Evolutionary conservation across 2,113 vertebrate species (phyloP), one percentile per base, ranked within the genome.

Genomic region (Ramphastos sulfuratus): DNA sequence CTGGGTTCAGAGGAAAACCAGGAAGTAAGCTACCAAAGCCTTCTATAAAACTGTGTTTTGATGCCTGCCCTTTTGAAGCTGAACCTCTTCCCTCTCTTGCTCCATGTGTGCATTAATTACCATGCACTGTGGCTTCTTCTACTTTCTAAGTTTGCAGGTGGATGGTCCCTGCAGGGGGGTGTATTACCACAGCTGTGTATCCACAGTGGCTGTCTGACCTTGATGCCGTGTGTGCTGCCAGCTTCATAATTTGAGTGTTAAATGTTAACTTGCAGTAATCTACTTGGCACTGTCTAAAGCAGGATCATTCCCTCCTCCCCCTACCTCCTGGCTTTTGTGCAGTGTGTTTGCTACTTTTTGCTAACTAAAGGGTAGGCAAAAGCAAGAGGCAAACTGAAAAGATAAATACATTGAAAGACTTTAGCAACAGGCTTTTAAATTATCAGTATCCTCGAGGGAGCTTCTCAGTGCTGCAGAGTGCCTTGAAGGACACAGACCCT

Each of bases 1-100:
- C 4, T 99, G 99, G 99, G 98, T 99, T 58, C 99, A 99, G 97
- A 98, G 98, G 95, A 98, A 98, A 85, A 99, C 99, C 2, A 97
- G 98, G 94, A 99, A 98, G 99, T 99, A 96, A 98, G 98, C 94
- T 39, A 33, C 64, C 37, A 82, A 69, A 70, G 16, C 55, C 30
- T 59, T 9, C 1, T 30, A 39, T 33, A 71, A 93, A 72, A 85
- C 15, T 4, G 2, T 35, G 42, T 71, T 87, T 82, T 76, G 35
- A 44, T 48, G 28, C 37, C 63, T 61, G 33, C 28, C 18, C 50
- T 80, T 61, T 39, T 79, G 61, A 65, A 81, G 71, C 44, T 42
- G 67, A 77, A 54, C 30, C 35, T 37, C 23, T 60, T 52, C 60
- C 52, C 46, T 73, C 33, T 88, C 33, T 19, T 70, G 33, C 39